Base-by-base conservation (phyloP, 2,113 vertebrate genomes). In the Gorilla gorilla region DNA sequence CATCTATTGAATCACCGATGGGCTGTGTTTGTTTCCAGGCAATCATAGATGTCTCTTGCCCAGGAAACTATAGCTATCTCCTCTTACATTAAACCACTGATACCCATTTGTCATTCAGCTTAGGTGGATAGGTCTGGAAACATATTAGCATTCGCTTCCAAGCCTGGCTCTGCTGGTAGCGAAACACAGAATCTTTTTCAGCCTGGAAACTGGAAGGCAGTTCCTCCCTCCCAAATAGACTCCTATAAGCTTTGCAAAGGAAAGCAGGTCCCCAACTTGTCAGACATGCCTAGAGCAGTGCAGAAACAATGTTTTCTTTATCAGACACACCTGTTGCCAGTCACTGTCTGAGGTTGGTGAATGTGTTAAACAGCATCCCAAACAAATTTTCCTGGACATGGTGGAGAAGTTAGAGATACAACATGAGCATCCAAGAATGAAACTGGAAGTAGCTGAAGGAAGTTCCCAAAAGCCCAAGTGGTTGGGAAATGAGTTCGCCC, bases 251-350 rank as follows among this genome's bases (percentile, higher is more conserved):
- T 84, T 52, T 59, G 43, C 66, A 82, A 72, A 92, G 64, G 45
- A 88, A 92, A 50, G 38, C 94, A 94, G 18, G 45, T 87, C 83
- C 25, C 66, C 13, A 84, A 55, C 75, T 35, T 23, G 61, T 95
- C 90, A 95, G 80, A 90, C 43, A 17, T 32, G 43, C 52, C 95
- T 97, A 43, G 80, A 95, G 45, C 20, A 86, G 35, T 73, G 93
- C 3, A 89, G 88, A 90, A 72, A 86, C 59, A 52, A 40, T 52
- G 55, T 45, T 94, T 89, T 55, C 48, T 97, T 97, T 98, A 70
- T 93, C 92, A 89, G 75, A 81, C 70, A 93, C 80, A 92, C 89
- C 81, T 59, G 52, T 64, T 0, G 0, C 59, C 76, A 35, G 8
- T 97, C 89, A 27, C 9, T 68, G 17, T n/a, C 12, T 59, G 80